A percentile compares a stretch with the other conserved stretches of the same genome.
phyloP scores from a whole-genome alignment of 2,888 invertebrate species.

The Sinodicranocentrus sp. region DNA sequence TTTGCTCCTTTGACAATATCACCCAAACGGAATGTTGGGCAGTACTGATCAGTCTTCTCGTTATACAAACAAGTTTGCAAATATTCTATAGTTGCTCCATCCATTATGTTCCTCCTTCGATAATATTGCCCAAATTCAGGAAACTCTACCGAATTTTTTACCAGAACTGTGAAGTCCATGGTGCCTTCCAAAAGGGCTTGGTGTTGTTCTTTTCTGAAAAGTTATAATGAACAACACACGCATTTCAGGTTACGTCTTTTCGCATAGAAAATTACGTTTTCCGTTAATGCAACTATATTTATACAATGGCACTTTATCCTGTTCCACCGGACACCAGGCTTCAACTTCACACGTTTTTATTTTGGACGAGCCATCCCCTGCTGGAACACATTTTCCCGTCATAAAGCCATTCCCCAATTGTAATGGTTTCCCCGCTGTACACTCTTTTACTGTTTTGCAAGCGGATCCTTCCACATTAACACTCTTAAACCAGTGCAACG shows the following conservation, averaged over 20 bases:
- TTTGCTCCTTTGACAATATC: slow-evolving; percentile 78
- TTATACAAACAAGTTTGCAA: slow-evolving; percentile 78
- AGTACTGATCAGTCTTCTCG: slow-evolving; percentile 77
- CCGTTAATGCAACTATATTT: background rate
- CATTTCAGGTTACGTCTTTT: background rate
- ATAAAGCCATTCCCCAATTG: slow-evolving; percentile 78
- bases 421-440: slow-evolving; percentile 76
- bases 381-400: slow-evolving; percentile 79
- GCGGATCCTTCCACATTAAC: slow-evolving; percentile 74
- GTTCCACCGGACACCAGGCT: slow-evolving; percentile 81
- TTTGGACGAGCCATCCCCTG: slow-evolving; percentile 5
- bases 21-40: slow-evolving; percentile 79
- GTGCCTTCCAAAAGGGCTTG: slow-evolving; percentile 67
- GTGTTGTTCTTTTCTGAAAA: slow-evolving; percentile 38
- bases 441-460: slow-evolving; percentile 76
- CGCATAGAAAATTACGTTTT: background rate
- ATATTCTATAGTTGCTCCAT: slow-evolving; percentile 77
- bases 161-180: slow-evolving; percentile 72
- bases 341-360: slow-evolving; percentile 78
- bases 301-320: slow-evolving; percentile 77
- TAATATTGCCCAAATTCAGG: slow-evolving; percentile 68
- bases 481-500: slow-evolving; percentile 73
- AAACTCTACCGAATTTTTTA: slow-evolving; percentile 75
- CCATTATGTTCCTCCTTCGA: slow-evolving; percentile 77
- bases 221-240: too few relatives aligned